Conservation (phyloP, 1,140 invertebrate genomes). For the Calliphora vicina region DNA sequence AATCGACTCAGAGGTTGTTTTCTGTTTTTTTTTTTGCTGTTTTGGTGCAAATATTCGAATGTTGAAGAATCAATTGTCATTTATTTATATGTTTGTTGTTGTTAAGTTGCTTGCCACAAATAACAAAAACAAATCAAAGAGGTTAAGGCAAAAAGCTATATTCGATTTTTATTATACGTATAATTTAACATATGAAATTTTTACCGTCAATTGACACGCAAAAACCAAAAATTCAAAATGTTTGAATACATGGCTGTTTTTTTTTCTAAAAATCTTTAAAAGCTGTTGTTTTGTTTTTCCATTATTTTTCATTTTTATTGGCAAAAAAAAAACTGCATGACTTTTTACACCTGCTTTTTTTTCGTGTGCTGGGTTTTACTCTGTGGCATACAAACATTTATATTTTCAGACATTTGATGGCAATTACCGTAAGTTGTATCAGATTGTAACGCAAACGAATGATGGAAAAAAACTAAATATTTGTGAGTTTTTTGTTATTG, state of each 20-base stretch:
- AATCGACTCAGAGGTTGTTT: neutral
- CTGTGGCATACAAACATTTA: neutral
- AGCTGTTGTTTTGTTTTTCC: neutral
- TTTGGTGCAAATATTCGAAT: neutral
- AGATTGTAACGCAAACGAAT: neutral
- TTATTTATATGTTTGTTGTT: neutral
- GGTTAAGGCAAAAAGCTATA: slow-evolving; percentile 20
- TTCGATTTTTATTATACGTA: slow-evolving; percentile 10
- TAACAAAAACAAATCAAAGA: neutral
- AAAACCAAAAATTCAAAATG: neutral
- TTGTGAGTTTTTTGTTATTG: no score
- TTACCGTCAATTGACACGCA: slow-evolving; percentile 33
- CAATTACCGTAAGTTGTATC: slow-evolving; percentile 1
- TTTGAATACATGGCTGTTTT: neutral
- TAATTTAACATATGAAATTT: slow-evolving; percentile 33
- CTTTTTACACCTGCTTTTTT: slow-evolving; percentile 20
- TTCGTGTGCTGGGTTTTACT: neutral
- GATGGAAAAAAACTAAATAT: neutral
- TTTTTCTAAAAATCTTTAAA: neutral
- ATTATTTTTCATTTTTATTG: neutral
- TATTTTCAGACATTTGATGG: slow-evolving; percentile 7
- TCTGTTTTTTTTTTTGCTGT: neutral
- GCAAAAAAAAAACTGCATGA: slow-evolving; percentile 8
- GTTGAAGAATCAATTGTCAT: slow-evolving; percentile 34
- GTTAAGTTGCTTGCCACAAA: slow-evolving; percentile 20